Base-by-base conservation (phyloP, 2,888 invertebrate species). In the Brachyptera putata region DNA sequence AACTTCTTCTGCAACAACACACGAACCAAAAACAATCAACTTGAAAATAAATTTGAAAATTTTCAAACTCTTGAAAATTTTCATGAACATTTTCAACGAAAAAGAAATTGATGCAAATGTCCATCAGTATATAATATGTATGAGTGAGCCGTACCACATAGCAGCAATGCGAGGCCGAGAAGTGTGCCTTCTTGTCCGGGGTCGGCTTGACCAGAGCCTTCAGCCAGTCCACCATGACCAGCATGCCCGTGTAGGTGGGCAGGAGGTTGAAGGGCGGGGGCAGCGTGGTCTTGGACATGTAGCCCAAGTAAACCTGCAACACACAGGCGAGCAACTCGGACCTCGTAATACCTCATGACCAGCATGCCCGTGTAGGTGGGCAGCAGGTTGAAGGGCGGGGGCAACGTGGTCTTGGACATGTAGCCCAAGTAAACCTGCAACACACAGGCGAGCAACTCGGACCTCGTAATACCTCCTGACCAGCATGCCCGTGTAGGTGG, bases 381-480 rank as follows among this genome's bases (percentile, higher is more conserved):
- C 21, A 88, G 76, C 68, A 89, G 75, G 75, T 87, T 88, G 68
- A 87, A 83, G 0, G 89, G 89, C 0, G 88, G 83, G 0, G 88
- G 85, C 4, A 87, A 76, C 1, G 83, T 80, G 1, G 85, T 83
- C 66, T 85, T 84, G 63, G 83, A 76, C 80, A 88, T 87, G 71
- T 84, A 87, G 70, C 85, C 83, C 66, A 88, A 74, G 77, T 87
- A 89, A 58, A 87, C 81, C 71, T 86, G 83, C 14, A 86, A 87
- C 67, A n/a, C n/a, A n/a, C n/a, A n/a, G n/a, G n/a, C n/a, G n/a
- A n/a, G n/a, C n/a, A n/a, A n/a, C n/a, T n/a, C n/a, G n/a, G n/a
- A n/a, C n/a, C n/a, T n/a, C n/a, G n/a, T n/a, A n/a, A n/a, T n/a
- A n/a, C n/a, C n/a, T n/a, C n/a, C n/a, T n/a, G n/a, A n/a, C n/a